These are phyloP conservation scores for Ellobius talpinus DNA, from an alignment of 2,113 vertebrate species.

Conservation along the genomic window DNA sequence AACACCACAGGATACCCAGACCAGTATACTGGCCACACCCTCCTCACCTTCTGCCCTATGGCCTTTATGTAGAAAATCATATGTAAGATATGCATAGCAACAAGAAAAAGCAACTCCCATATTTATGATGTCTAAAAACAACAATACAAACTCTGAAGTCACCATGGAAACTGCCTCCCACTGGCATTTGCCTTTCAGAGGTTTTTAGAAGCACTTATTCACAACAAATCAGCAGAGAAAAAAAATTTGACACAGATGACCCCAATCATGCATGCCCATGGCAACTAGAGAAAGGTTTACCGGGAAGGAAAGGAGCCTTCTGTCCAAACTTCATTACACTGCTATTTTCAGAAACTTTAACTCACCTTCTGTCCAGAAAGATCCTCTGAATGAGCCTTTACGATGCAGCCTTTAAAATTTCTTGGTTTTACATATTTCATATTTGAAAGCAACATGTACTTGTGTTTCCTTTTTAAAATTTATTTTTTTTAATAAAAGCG, in stretches of 20 bases:
- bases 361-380: conserved; percentile 44
- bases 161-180: conserved; percentile 80
- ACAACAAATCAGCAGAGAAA: conserved; percentile 69
- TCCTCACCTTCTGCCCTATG: conserved; percentile 6
- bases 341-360: conserved; percentile 66
- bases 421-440: conserved; percentile 49
- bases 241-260: conserved; percentile 64
- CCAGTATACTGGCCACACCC: not conserved
- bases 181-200: conserved; percentile 74
- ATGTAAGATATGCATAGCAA: conserved; percentile 40
- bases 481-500: conserved; percentile 60
- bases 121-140: conserved; percentile 77
- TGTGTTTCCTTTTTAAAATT: conserved; percentile 40
- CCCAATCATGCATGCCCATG: conserved; percentile 61
- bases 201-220: conserved; percentile 79
- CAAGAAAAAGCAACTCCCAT: conserved; percentile 56
- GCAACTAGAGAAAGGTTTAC: conserved; percentile 52
- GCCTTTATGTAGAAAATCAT: not conserved
- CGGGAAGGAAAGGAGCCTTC: conserved; percentile 42
- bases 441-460: conserved; percentile 39
- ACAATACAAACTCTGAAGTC: conserved; percentile 77
- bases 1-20: not conserved
- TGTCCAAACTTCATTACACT: conserved; percentile 68
- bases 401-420: conserved; percentile 41
- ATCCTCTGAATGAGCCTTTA: conserved; percentile 37